Conservation (phyloP, 2,888 invertebrate genomes). For the Druceiella hillmani region DNA sequence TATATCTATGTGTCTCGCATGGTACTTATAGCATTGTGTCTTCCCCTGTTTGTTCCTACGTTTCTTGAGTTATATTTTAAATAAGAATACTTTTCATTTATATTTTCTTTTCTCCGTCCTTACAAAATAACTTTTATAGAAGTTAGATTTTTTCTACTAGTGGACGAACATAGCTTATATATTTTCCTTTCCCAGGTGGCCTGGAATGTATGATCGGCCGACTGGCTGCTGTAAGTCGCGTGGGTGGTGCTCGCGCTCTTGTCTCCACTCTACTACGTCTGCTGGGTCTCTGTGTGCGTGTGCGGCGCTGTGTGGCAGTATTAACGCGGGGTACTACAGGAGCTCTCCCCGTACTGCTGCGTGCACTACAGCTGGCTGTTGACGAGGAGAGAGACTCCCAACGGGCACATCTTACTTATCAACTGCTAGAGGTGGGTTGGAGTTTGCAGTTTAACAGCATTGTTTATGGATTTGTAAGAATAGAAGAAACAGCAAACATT, state of each 20-base stretch:
- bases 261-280: conserved; percentile 86
- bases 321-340: conserved; percentile 81
- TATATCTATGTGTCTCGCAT: too few relatives aligned
- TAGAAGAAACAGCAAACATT: too few relatives aligned
- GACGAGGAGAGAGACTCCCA: conserved; percentile 58
- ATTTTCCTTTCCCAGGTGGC: conserved; percentile 38
- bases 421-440: conserved; percentile 79
- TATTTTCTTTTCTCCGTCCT: too few relatives aligned
- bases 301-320: conserved; percentile 82
- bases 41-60: too few relatives aligned
- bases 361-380: conserved; percentile 69
- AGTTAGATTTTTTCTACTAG: too few relatives aligned
- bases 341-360: conserved; percentile 77
- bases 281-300: conserved; percentile 86
- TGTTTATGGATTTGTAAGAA: too few relatives aligned
- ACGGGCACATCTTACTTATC: conserved; percentile 79
- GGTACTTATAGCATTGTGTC: too few relatives aligned
- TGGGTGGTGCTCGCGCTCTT: conserved; percentile 81
- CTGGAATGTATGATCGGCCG: conserved; percentile 77
- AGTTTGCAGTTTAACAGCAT: too few relatives aligned
- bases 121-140: too few relatives aligned
- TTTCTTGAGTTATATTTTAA: too few relatives aligned
- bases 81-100: too few relatives aligned
- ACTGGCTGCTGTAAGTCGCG: conserved; percentile 78
- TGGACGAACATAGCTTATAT: too few relatives aligned